A percentile compares a stretch with the other conserved stretches of the same genome.
phyloP scores from a whole-genome alignment of 2,888 invertebrate genomes.

The Dorcus hopei region DNA sequence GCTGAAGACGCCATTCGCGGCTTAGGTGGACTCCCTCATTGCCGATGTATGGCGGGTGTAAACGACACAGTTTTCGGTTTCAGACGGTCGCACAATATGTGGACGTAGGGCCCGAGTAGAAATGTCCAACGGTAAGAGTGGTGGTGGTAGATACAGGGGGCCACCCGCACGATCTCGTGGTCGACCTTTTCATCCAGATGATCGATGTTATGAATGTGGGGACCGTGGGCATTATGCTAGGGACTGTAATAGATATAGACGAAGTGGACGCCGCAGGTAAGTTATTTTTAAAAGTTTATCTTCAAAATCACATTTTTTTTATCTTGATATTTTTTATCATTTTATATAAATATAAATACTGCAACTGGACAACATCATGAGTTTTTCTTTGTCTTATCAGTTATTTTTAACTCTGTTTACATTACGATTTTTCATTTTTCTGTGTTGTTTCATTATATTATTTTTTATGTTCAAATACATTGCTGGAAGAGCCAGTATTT shows the following conservation, averaged over 20 bases:
- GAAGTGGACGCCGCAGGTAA: slow-evolving; percentile 58
- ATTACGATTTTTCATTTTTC: background rate
- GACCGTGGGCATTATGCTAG: slow-evolving; percentile 91
- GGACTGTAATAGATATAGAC: slow-evolving; percentile 74
- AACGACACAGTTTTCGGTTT: background rate
- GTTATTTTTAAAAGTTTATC: slow-evolving; percentile 20
- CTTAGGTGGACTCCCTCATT: slow-evolving; percentile 31
- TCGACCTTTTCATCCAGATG: slow-evolving; percentile 83
- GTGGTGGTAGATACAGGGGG: slow-evolving; percentile 50
- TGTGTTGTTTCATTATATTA: background rate
- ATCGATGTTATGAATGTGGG: slow-evolving; percentile 93
- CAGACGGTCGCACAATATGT: slow-evolving; percentile 80
- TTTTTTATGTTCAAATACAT: too few species aligned
- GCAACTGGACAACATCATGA: slow-evolving; percentile 22
- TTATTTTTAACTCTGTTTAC: background rate
- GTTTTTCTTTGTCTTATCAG: background rate
- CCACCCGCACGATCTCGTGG: slow-evolving; percentile 62
- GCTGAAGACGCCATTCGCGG: slow-evolving; percentile 84
- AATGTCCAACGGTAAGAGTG: slow-evolving; percentile 81
- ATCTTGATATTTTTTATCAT: slow-evolving; percentile 9
- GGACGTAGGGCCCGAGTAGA: slow-evolving; percentile 89
- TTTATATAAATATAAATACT: slow-evolving; percentile 19
- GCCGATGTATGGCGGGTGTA: background rate
- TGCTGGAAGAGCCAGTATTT: too few species aligned
- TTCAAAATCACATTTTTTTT: slow-evolving; percentile 4